phyloP scores from a whole-genome alignment of 2,113 vertebrate species.

The Hippocampus mohnikei region DNA sequence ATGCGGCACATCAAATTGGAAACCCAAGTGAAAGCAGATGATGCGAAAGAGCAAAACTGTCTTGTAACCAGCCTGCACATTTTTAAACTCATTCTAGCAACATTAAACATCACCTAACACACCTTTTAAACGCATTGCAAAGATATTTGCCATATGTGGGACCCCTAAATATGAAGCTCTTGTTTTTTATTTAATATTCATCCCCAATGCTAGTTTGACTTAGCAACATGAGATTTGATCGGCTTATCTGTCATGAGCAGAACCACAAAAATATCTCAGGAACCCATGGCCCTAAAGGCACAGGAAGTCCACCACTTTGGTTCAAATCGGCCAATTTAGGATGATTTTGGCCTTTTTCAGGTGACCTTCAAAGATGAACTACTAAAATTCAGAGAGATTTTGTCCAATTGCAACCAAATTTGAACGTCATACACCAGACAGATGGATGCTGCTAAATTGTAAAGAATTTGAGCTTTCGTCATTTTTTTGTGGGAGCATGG shows the following conservation, averaged over 20 bases:
- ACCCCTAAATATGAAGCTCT: too few relatives aligned
- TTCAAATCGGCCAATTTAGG: too few relatives aligned
- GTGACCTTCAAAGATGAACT: not conserved
- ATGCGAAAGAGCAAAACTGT: constrained; percentile 41
- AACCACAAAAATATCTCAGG: too few relatives aligned
- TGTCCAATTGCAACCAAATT: not conserved
- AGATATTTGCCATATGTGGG: not conserved
- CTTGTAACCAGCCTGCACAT: not conserved
- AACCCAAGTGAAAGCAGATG: constrained; percentile 65
- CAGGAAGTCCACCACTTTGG: not conserved
- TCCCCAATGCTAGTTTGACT: too few relatives aligned
- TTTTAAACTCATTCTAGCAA: too few relatives aligned
- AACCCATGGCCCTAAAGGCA: too few relatives aligned
- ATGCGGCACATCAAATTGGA: constrained; percentile 43
- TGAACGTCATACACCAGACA: not conserved
- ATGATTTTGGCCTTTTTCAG: not conserved
- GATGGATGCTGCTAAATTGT: not conserved
- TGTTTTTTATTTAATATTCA: too few relatives aligned
- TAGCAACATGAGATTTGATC: not conserved
- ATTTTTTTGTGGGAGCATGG: not conserved
- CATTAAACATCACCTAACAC: too few relatives aligned
- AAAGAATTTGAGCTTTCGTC: not conserved
- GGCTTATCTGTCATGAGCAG: too few relatives aligned
- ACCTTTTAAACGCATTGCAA: too few relatives aligned
- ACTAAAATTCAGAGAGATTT: not conserved